These are phyloP conservation scores for Ariopsis seemanni DNA, from an alignment of 2,113 vertebrate species.

Conservation along the genomic window DNA sequence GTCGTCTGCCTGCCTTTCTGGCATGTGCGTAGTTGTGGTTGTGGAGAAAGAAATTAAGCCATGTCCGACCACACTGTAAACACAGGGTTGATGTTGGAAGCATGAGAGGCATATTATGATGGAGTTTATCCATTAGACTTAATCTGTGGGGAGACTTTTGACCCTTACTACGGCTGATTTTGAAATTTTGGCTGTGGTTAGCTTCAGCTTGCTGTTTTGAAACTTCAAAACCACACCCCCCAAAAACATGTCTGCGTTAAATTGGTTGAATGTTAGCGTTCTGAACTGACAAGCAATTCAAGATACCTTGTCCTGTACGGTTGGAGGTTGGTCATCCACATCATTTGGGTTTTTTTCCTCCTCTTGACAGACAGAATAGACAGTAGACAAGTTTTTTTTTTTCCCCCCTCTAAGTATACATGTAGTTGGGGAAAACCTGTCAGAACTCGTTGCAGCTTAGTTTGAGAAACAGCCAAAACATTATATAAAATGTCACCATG, in stretches of 20 bases:
- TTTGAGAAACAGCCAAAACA: not conserved
- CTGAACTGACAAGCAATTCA: not conserved
- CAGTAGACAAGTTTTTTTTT: not conserved
- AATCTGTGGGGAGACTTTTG: conserved; percentile 14
- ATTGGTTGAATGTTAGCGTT: not conserved
- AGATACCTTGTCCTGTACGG: not conserved
- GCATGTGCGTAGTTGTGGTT: conserved; percentile 34
- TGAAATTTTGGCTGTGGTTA: conserved; percentile 11
- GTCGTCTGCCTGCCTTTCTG: conserved; percentile 30
- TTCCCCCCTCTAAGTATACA: not conserved
- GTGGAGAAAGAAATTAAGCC: conserved; percentile 42
- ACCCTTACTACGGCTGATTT: not conserved
- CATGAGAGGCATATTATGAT: conserved; percentile 15
- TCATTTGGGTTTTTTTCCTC: not conserved
- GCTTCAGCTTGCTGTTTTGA: not conserved
- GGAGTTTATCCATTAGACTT: conserved; percentile 2
- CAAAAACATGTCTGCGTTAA: not conserved
- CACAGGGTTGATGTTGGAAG: conserved; percentile 22
- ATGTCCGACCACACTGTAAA: conserved; percentile 44
- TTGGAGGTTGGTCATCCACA: not conserved
- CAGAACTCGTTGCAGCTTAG: not conserved
- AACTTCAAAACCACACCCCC: not conserved
- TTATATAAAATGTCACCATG: too few species aligned
- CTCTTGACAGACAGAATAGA: not conserved
- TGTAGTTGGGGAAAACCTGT: not conserved